Percentiles rank a stretch among this genome's conserved stretches.
Evolutionary conservation across 2,113 vertebrate genomes (phyloP).

Genomic region (Romanogobio albipinnatus): DNA sequence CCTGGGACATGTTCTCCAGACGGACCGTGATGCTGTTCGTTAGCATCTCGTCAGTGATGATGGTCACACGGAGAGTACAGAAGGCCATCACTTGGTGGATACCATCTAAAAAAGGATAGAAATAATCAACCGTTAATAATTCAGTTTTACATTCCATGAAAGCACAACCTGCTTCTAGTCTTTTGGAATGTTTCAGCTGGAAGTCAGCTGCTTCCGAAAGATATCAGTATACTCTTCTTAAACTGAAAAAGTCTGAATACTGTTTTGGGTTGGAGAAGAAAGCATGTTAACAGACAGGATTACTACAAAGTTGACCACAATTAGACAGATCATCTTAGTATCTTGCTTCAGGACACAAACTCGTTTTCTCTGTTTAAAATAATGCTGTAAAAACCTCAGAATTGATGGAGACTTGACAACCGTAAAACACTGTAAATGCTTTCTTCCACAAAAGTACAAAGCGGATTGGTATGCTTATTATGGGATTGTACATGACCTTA

Average conservation of each 20-base stretch:
- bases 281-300: constrained; percentile 31
- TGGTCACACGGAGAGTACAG: constrained; percentile 91
- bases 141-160: neutral
- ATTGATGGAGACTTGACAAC: constrained; percentile 21
- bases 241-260: constrained; percentile 29
- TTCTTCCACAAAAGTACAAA: constrained; percentile 13
- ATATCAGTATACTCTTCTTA: constrained; percentile 5
- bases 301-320: constrained; percentile 21
- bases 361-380: constrained; percentile 55
- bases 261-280: constrained; percentile 52
- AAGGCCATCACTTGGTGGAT: constrained; percentile 80
- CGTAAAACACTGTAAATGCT: constrained; percentile 9
- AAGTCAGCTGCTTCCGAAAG: neutral
- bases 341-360: constrained; percentile 36
- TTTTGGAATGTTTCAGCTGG: neutral
- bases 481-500: constrained; percentile 12
- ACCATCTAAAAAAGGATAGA: constrained; percentile 77
- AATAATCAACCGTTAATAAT: constrained; percentile 11
- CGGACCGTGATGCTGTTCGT: constrained; percentile 98
- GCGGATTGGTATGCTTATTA: neutral
- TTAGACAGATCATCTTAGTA: constrained; percentile 1
- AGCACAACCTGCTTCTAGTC: neutral
- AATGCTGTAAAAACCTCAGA: constrained; percentile 40
- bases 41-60: constrained; percentile 98
- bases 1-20: constrained; percentile 98